Evolutionary conservation across 2,113 vertebrate genomes (phyloP), one percentile per base, ranked within the genome.

Genomic region (Charina bottae): DNA sequence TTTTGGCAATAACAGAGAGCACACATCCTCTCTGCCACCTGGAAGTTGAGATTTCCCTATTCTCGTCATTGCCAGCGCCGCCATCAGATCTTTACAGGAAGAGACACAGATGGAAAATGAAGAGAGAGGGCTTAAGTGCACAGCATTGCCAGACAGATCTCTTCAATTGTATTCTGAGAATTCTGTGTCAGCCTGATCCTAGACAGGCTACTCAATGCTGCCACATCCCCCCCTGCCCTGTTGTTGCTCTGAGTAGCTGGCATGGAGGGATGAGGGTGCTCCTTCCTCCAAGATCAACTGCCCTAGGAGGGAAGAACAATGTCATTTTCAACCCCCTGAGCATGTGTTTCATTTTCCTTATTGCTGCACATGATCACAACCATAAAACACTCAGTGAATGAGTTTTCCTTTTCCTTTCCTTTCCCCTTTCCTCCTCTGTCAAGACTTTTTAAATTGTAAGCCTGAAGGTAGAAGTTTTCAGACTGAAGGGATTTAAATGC

Each of bases 1-100:
- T 78, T 97, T 97, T 96, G 96, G 96, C 96, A 97, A 96, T 93
- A 96, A 92, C 90, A 92, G 94, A 96, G 96, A 94, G 94, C 95
- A 28, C 89, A 94, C 92, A 95, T 96, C 95, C 96, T 96, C 94
- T 94, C 94, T 96, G 49, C 96, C 96, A 97, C 96, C 96, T 97
- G 96, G 96, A 96, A 97, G 96, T 91, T 83, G 94, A 92, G 93
- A 91, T 95, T 96, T 95, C 94, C 96, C 92, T 93, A 26, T 86
- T 95, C 92, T 93, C 90, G 87, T 87, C 53, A 28, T 12, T 26
- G 62, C 83, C 93, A 91, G 91, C 92, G 92, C 93, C 93, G 93
- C 91, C 89, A 60, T 94, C 95, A 90, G 84, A 91, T 91, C 85
- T 78, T 72, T 58, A 56, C 90, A 0, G 49, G 95, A 95, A 94